Evolutionary conservation across 1,140 invertebrate species (phyloP), one percentile per base, ranked within the genome.

Genomic region (Carcinoscorpius rotundicauda): DNA sequence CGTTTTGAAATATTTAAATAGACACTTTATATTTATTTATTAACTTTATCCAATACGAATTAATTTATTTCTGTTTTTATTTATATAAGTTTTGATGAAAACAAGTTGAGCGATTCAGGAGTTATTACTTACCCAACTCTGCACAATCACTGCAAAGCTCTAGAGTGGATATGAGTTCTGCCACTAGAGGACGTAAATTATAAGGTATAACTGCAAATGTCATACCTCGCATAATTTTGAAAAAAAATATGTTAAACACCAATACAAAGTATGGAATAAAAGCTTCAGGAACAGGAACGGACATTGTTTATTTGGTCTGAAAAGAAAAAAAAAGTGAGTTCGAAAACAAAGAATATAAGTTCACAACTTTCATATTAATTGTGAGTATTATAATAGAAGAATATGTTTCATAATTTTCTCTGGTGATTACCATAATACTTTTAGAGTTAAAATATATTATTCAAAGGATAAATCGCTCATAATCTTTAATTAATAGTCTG

Each of bases 61-160:
- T 11, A 64, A 11, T 64, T 64, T 64, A 49, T 59, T 29, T 11
- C 9, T 61, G 6, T 55, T 10, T 58, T 48, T 64, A 9, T 6
- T 8, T 11, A 2, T 9, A 66, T 29, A 52, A 66, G 57, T 11
- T 48, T 56, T 65, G 51, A 8, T 52, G 10, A 65, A 50, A 8
- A 5, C 3, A 57, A 53, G 8, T 9, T 49, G 8, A 51, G 6
- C 6, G 11, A 8, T 11, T 61, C 49, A 61, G 48, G 6, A 63
- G 0, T 10, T 60, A n/a, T 4, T 8, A 52, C 63, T 70, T 66
- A 73, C 72, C 72, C 63, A 73, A 66, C 65, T 73, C 72, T 51
- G 71, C 71, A 59, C 70, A 71, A 48, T 52, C 69, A 57, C 64
- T 60, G 61, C 72, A 73, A 51, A 73, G 59, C 66, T 73, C 72